Base-by-base conservation (phyloP, 2,888 invertebrate genomes). In the Diaphora mendica region DNA sequence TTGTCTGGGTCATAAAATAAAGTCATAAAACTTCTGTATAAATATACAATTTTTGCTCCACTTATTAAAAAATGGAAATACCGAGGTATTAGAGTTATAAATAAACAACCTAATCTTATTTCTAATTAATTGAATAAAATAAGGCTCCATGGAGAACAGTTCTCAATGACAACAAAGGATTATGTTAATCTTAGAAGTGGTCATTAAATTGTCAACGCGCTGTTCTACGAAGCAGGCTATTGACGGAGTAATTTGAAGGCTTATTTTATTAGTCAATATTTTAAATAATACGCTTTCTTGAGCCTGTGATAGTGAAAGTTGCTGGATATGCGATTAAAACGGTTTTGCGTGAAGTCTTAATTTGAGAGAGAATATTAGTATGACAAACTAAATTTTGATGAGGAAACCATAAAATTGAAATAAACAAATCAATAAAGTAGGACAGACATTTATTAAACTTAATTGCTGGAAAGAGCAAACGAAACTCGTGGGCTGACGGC, bases 271-370 rank as follows among this genome's bases (percentile, higher is more conserved):
- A 44, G 59, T 73, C 39, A 30, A 64, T 66, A 69, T 66, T 70
- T 66, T 65, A 65, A 64, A 70, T 64, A 70, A 70, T 62, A 70
- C 70, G 26, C 62, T 70, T 70, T 64, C 70, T 70, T 70, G n/a
- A 64, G 70, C 20, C 35, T 23, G 64, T 62, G 67, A 70, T 26
- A 72, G 75, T 73, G 75, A 76, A 76, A 76, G 75, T 76, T 64
- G 30, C n/a, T 48, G 64, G 65, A 64, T 51, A 72, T 62, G 55
- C 75, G 48, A 71, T 68, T 72, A 70, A 64, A 48, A 73, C 67
- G 48, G 48, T 72, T 73, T 70, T 70, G 66, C 51, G 71, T 72
- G 70, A 70, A 72, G 42, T 70, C 72, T 76, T 72, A 76, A 72
- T 70, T 62, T 13, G 13, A 35, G 51, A 62, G n/a, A 62, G 51